These are phyloP conservation scores for Ptychodera flava DNA, from an alignment of 35 echinoderm and acorn worm species.

Conservation along the genomic window DNA sequence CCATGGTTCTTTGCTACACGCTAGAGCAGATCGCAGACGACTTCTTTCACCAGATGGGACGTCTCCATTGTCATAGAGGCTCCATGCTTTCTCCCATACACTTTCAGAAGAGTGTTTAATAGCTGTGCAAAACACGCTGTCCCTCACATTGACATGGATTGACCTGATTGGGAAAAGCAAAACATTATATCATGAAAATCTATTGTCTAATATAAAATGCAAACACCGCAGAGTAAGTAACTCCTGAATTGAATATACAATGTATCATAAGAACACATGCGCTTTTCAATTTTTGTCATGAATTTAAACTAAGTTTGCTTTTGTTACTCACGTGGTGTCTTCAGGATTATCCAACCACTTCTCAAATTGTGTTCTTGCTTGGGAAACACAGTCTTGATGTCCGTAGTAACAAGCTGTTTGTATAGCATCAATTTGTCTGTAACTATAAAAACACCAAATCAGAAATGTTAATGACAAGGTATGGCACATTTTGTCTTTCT, in stretches of 20 bases:
- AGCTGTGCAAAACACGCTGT: slow-evolving; percentile 71
- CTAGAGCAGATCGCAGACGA: slow-evolving; percentile 41
- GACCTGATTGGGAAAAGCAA: neutral
- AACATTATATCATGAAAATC: no score
- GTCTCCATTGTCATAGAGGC: slow-evolving; percentile 31
- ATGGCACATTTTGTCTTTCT: no score
- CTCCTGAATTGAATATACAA: no score
- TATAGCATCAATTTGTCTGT: slow-evolving; percentile 74
- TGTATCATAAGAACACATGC: no score
- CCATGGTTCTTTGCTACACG: slow-evolving; percentile 76
- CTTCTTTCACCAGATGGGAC: slow-evolving; percentile 32
- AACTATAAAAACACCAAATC: slow-evolving; percentile 27
- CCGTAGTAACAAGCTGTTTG: slow-evolving; percentile 68
- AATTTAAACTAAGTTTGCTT: no score
- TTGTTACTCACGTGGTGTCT: neutral
- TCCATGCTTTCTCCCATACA: slow-evolving; percentile 66
- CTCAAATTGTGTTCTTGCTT: slow-evolving; percentile 23
- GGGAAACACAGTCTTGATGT: slow-evolving; percentile 42
- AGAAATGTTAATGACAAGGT: no score
- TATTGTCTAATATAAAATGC: no score
- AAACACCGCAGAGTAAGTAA: no score
- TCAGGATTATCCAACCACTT: slow-evolving; percentile 34
- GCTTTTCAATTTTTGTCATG: no score
- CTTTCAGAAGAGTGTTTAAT: slow-evolving; percentile 53
- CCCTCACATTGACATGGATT: slow-evolving; percentile 48